Conservation (phyloP, 1,140 invertebrate species). For the Bursaphelenchus mucronatus region DNA sequence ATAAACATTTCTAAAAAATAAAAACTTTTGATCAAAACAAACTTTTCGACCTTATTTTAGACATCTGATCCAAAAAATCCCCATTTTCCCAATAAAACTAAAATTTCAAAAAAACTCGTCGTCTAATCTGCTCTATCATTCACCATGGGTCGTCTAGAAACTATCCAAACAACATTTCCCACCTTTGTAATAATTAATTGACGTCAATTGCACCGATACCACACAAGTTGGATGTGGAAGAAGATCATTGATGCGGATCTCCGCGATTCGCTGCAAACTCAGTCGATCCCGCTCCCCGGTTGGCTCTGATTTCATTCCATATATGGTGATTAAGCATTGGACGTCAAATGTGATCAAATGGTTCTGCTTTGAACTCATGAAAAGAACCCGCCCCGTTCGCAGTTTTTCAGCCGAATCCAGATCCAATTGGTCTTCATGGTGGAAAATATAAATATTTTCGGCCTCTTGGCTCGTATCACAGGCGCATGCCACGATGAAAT, state of each 20-base stretch:
- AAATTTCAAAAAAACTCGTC: no score
- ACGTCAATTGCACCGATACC: constrained; percentile 81
- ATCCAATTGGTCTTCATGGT: constrained; percentile 80
- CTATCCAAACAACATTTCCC: background rate
- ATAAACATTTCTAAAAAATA: no score
- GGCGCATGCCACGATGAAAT: constrained; percentile 74
- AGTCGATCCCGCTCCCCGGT: constrained; percentile 62
- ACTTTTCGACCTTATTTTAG: no score
- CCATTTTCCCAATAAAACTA: no score
- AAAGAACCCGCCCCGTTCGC: constrained; percentile 74
- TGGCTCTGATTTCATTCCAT: constrained; percentile 19
- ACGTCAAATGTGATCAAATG: constrained; percentile 58
- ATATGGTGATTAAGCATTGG: constrained; percentile 40
- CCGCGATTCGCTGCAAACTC: constrained; percentile 71
- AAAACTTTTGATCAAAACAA: no score
- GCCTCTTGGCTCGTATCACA: constrained; percentile 78
- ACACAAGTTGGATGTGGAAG: constrained; percentile 93
- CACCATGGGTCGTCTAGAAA: no score
- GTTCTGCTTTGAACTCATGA: constrained; percentile 76
- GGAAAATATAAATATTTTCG: constrained; percentile 72
- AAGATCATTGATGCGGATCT: constrained; percentile 82
- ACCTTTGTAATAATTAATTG: constrained; percentile 65
- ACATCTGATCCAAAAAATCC: no score
- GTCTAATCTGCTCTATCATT: no score
- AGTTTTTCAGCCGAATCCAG: constrained; percentile 74